Conservation (phyloP, 23 tunicate genomes). For the Trididemnum nubilum region DNA sequence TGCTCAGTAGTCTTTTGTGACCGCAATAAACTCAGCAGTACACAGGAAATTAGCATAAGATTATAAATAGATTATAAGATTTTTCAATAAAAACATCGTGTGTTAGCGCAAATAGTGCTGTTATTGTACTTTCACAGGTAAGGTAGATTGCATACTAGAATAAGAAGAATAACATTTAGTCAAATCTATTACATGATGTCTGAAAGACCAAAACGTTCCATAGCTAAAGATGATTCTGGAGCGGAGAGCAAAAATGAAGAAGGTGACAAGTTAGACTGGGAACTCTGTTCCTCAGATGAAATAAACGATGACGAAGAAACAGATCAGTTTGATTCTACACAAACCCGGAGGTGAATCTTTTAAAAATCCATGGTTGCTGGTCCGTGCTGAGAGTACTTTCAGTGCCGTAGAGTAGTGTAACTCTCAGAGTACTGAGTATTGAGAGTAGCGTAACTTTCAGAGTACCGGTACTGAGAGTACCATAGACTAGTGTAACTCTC, state of each 20-base stretch:
- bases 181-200: conserved; percentile 36
- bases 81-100: conserved; percentile 27
- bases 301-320: conserved; percentile 33
- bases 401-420: too few relatives aligned
- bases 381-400: too few relatives aligned
- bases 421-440: too few relatives aligned
- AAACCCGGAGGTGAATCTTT: too few relatives aligned
- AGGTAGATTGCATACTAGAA: conserved; percentile 10
- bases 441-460: too few relatives aligned
- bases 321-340: conserved; percentile 18
- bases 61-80: conserved; percentile 7
- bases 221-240: conserved; percentile 34
- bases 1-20: too few relatives aligned
- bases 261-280: conserved; percentile 27
- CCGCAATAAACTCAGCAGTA: too few relatives aligned
- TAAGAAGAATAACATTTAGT: conserved; percentile 20
- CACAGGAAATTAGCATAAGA: background rate
- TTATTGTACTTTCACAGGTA: conserved; percentile 26
- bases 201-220: conserved; percentile 23
- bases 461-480: too few relatives aligned
- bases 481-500: too few relatives aligned
- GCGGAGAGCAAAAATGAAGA: conserved; percentile 28
- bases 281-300: conserved; percentile 35
- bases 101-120: conserved; percentile 4
- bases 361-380: too few relatives aligned